Evolutionary conservation across 2,888 invertebrate genomes (phyloP).

Genomic region (Ophraella communa): DNA sequence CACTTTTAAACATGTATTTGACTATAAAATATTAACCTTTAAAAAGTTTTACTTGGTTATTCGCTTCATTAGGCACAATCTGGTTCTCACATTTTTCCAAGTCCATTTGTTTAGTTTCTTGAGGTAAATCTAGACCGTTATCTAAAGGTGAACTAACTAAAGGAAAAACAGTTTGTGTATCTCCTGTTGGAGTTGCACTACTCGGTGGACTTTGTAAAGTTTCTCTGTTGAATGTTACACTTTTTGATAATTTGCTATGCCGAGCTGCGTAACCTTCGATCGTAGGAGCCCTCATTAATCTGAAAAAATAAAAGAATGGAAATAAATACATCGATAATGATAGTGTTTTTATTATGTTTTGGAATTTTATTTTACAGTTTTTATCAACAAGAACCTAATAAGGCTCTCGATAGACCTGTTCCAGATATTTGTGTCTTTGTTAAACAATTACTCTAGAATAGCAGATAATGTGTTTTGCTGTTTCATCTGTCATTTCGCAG

Average conservation of each 20-base stretch:
- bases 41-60: slow-evolving; percentile 66
- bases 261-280: slow-evolving; percentile 88
- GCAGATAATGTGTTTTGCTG: no score
- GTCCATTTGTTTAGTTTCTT: slow-evolving; percentile 64
- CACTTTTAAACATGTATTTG: no score
- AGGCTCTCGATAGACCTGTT: no score
- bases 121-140: slow-evolving; percentile 50
- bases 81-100: slow-evolving; percentile 66
- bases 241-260: slow-evolving; percentile 86
- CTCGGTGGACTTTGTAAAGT: slow-evolving; percentile 81
- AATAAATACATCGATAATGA: neutral
- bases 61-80: slow-evolving; percentile 65
- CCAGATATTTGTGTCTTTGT: no score
- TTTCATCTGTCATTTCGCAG: no score
- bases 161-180: slow-evolving; percentile 49
- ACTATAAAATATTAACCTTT: slow-evolving; percentile 57
- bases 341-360: no score
- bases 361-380: no score
- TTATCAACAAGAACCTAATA: no score
- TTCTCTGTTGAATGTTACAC: slow-evolving; percentile 86
- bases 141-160: slow-evolving; percentile 56
- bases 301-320: slow-evolving; percentile 7
- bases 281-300: slow-evolving; percentile 80
- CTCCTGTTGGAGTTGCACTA: slow-evolving; percentile 49
- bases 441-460: no score